Evolutionary conservation across 1,140 invertebrate species (phyloP).

Genomic region (Berghia stephanieae): DNA sequence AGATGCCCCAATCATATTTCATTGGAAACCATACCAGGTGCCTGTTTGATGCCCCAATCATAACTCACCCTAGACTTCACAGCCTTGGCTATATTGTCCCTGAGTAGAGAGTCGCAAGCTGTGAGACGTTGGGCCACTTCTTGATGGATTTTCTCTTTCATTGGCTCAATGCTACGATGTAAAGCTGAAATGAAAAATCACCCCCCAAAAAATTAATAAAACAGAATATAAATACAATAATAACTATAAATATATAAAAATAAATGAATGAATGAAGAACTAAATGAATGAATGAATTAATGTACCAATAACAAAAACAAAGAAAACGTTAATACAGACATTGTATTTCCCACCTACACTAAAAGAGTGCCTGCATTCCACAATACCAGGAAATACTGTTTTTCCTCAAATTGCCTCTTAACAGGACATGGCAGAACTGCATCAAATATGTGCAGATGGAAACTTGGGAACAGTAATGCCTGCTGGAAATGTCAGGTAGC

Average conservation of each 20-base stretch:
- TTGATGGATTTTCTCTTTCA: conserved; percentile 76
- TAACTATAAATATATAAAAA: too few species aligned
- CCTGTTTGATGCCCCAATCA: background rate
- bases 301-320: too few species aligned
- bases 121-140: conserved; percentile 77
- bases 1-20: too few species aligned
- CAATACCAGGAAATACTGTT: too few species aligned
- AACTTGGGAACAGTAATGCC: too few species aligned
- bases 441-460: too few species aligned
- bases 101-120: conserved; percentile 77
- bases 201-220: background rate
- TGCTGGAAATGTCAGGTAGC: too few species aligned
- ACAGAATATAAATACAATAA: background rate
- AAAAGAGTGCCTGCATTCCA: too few species aligned
- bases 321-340: background rate
- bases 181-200: conserved; percentile 52
- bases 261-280: too few species aligned
- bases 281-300: background rate
- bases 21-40: background rate
- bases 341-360: too few species aligned
- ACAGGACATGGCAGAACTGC: too few species aligned
- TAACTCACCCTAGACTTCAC: conserved; percentile 77
- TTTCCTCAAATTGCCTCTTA: too few species aligned
- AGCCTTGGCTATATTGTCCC: conserved; percentile 81
- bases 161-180: conserved; percentile 71